phyloP scores from a whole-genome alignment of 2,888 invertebrate genomes.

The Hedya salicella region DNA sequence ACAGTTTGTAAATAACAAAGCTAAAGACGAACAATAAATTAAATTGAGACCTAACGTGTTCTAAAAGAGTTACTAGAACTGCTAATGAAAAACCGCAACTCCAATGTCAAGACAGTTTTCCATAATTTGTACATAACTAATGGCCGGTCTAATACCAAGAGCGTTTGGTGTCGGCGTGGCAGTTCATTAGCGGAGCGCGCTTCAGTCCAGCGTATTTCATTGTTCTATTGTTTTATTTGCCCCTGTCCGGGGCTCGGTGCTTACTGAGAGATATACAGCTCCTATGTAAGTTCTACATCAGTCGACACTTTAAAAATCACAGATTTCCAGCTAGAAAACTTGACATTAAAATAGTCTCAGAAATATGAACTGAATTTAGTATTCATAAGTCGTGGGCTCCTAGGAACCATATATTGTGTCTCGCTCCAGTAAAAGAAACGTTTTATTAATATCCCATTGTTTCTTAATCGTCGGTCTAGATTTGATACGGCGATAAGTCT shows the following conservation, averaged over 20 bases:
- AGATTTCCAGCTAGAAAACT: background rate
- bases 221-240: constrained; percentile 72
- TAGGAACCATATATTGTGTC: constrained; percentile 58
- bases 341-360: background rate
- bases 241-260: constrained; percentile 57
- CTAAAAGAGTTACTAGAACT: constrained; percentile 15
- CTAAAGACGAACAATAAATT: background rate
- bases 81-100: constrained; percentile 1
- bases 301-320: constrained; percentile 56
- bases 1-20: background rate
- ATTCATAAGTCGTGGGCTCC: background rate
- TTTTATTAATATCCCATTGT: constrained; percentile 81
- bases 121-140: constrained; percentile 46
- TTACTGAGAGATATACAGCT: constrained; percentile 64
- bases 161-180: constrained; percentile 54
- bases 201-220: constrained; percentile 69
- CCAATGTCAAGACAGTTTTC: constrained; percentile 37
- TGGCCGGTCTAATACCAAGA: constrained; percentile 59
- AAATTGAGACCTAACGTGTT: background rate
- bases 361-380: background rate
- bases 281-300: constrained; percentile 45
- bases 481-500: constrained; percentile 77
- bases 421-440: constrained; percentile 64
- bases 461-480: constrained; percentile 76
- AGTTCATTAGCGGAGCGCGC: constrained; percentile 71